phyloP scores from a whole-genome alignment of 1,140 invertebrate species.

The Hylaeus volcanicus region DNA sequence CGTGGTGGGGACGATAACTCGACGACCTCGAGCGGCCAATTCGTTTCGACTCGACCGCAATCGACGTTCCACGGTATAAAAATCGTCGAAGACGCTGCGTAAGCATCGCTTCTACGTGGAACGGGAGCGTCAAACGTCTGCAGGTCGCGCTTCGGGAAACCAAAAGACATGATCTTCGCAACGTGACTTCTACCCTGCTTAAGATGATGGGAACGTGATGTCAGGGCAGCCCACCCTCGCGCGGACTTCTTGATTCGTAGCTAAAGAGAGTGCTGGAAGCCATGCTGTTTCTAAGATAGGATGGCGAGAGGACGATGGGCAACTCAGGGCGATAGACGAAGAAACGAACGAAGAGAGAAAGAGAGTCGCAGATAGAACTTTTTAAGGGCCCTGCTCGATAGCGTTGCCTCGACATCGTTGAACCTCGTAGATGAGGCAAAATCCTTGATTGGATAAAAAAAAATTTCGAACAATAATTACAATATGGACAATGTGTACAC shows the following conservation, averaged over 20 bases:
- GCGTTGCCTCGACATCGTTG: background rate
- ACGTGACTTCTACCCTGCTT: conserved; percentile 52
- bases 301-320: conserved; percentile 56
- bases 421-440: too few relatives aligned
- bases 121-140: background rate
- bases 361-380: background rate
- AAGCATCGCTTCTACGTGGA: background rate
- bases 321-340: conserved; percentile 52
- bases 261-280: conserved; percentile 73
- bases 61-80: background rate
- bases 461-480: too few relatives aligned
- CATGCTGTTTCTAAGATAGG: conserved; percentile 71
- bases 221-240: conserved; percentile 79
- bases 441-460: too few relatives aligned
- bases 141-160: background rate
- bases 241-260: conserved; percentile 74
- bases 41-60: background rate
- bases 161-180: conserved; percentile 23
- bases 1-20: too few relatives aligned
- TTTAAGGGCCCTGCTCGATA: background rate
- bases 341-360: conserved; percentile 53
- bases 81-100: background rate
- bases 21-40: too few relatives aligned
- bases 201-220: conserved; percentile 60
- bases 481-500: too few relatives aligned